Conservation (phyloP, 2,888 invertebrate genomes). For the Cryptus viduatorius region DNA sequence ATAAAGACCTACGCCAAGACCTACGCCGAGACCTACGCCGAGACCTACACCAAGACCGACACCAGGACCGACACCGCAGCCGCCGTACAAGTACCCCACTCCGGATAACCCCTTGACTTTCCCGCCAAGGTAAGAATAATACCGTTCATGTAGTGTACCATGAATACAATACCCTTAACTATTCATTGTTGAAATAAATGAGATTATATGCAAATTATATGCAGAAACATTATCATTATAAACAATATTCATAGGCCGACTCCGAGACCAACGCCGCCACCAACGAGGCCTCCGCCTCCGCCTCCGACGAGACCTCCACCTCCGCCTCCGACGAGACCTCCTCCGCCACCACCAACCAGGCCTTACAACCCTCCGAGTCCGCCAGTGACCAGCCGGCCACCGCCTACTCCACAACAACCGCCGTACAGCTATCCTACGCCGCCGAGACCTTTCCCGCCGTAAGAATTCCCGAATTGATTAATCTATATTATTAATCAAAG, state of each 20-base stretch:
- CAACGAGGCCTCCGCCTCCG: slow-evolving; percentile 65
- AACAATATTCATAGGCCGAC: background rate
- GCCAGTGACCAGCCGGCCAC: slow-evolving; percentile 75
- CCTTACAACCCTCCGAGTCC: no score
- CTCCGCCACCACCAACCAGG: slow-evolving; percentile 48
- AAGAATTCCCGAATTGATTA: background rate
- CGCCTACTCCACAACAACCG: slow-evolving; percentile 74
- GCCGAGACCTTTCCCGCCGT: slow-evolving; percentile 66
- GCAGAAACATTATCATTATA: background rate
- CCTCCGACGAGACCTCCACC: slow-evolving; percentile 69
- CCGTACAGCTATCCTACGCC: slow-evolving; percentile 72
- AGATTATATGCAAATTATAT: no score
- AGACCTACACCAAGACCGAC: slow-evolving; percentile 78
- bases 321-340: slow-evolving; percentile 68
- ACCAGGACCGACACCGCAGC: slow-evolving; percentile 79
- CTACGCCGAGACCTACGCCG: slow-evolving; percentile 56
- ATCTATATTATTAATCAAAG: no score
- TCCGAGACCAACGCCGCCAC: slow-evolving; percentile 54
- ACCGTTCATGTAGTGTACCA: background rate
- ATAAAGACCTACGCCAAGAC: slow-evolving; percentile 58
- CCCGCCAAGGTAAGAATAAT: slow-evolving; percentile 49
- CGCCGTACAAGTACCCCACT: slow-evolving; percentile 71
- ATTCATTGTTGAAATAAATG: no score
- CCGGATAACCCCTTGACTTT: slow-evolving; percentile 33
- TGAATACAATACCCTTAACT: no score